Evolutionary conservation across 2,888 invertebrate species (phyloP), one percentile per base, ranked within the genome.

Genomic region (Tetanocera ferruginea): DNA sequence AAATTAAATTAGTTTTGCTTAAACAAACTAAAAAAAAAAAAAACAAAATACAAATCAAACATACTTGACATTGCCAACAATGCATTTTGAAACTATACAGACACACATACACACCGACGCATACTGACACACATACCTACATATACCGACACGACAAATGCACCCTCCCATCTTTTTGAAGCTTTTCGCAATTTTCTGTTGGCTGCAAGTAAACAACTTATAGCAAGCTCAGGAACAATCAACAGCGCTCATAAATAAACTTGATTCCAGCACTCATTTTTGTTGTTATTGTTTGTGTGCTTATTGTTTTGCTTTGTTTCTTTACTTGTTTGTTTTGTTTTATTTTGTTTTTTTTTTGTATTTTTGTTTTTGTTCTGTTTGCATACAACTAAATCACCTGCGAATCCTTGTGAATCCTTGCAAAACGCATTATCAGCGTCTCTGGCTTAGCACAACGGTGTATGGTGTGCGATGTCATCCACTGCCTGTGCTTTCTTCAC

Each of bases 311-410:
- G 28, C 31, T 31, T 34, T 17, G 17, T 11, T 31, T 28, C 0
- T 14, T 34, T 31, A 17, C n/a, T 34, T 17, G 17, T 11, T 31
- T 28, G 5, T 14, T 34, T 31, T 31, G 6, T 11, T n/a, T n/a
- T 11, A 1, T 17, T 64, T 34, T 4, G 9, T 31, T n/a, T 34
- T 17, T 70, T 5, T 52, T 28, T 43, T 23, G 6, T 43, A 8
- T 6, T 34, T 5, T 25, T 51, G 6, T 9, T 70, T 52, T 70
- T 23, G 5, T 34, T 55, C 55, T 28, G 1, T 34, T 14, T 55
- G 25, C 67, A 4, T 34, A 19, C 55, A 6, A 25, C 60, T 73
- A 49, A 73, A 62, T 73, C 73, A 73, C 73, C 73, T 73, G 62
- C 28, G 62, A 73, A 73, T 51, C 49, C 19, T 49, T n/a, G 49